Evolutionary conservation across 2,888 invertebrate species (phyloP), one percentile per base, ranked within the genome.

Genomic region (Argyresthia albistria): DNA sequence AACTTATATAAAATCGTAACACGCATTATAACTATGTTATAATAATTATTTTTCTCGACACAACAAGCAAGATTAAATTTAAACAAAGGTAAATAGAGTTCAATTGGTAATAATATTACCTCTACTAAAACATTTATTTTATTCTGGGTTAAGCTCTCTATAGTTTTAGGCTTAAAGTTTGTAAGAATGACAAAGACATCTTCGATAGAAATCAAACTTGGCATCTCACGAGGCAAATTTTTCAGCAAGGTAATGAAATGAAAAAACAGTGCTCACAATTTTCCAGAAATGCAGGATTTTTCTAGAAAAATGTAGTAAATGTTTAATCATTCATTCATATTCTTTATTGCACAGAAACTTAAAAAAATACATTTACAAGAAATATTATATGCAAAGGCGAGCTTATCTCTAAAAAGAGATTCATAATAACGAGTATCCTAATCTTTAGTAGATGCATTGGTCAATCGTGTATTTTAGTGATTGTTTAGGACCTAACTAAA

Each of bases 41-140:
- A 76, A 37, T 48, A 25, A 25, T n/a, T 25, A 66, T 62, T 70
- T 69, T 67, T 68, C 72, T 74, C 61, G 73, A 76, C 69, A 75
- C 76, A 86, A 83, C 81, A 86, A 84, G 86, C 84, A 76, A 76
- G 72, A 71, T 63, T 73, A 65, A 83, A 82, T 79, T 80, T 63
- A 82, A 86, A 86, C 83, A 77, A 73, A 74, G 79, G 83, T 84
- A 84, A 84, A 84, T 84, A 84, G 73, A 76, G 70, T 69, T 73
- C 73, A 66, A 71, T 76, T 72, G 76, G 69, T 78, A 73, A 73
- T 76, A 73, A 78, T n/a, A n/a, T n/a, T 80, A 80, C 67, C 74
- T 70, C 79, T 84, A 83, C 76, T 80, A 83, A 80, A 84, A 80
- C 79, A 80, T 81, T 82, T 78, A 78, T 70, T 76, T 76, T 68